These are phyloP conservation scores for Celastrina argiolus DNA, from an alignment of 2,888 invertebrate species.

Conservation along the genomic window DNA sequence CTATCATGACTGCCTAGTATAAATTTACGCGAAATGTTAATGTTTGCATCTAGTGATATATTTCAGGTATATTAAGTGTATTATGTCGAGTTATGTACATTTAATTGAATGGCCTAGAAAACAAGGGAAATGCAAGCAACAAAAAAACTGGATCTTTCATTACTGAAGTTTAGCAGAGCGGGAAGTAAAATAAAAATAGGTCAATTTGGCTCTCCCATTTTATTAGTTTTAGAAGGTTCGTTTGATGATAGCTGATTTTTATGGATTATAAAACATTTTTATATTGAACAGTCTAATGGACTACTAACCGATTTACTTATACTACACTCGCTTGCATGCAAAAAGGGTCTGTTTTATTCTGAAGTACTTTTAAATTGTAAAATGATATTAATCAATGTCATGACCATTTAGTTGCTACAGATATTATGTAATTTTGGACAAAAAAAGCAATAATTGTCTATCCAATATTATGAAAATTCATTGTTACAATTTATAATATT, in stretches of 20 bases:
- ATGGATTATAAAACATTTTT: slow-evolving; percentile 3
- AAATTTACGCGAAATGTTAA: too few relatives aligned
- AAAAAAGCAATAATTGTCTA: too few relatives aligned
- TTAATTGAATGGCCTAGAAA: background rate
- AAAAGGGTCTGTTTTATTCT: background rate
- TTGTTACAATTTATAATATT: too few relatives aligned
- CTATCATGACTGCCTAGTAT: too few relatives aligned
- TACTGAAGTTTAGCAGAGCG: background rate
- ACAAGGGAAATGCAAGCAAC: background rate
- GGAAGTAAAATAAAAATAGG: background rate
- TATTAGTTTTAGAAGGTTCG: background rate
- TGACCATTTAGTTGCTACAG: too few relatives aligned
- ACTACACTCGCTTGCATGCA: background rate
- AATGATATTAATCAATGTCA: too few relatives aligned
- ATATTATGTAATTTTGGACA: too few relatives aligned
- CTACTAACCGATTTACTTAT: background rate
- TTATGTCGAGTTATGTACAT: too few relatives aligned
- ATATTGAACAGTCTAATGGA: slow-evolving; percentile 2
- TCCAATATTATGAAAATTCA: too few relatives aligned
- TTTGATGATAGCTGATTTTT: background rate
- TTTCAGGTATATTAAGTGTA: too few relatives aligned
- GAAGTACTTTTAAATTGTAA: too few relatives aligned
- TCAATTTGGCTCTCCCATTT: background rate
- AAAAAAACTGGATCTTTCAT: background rate
- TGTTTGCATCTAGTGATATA: too few relatives aligned